Percentiles rank a stretch among this genome's conserved stretches.
phyloP scores from a whole-genome alignment of 2,113 vertebrate genomes.

The Gavialis gangeticus region DNA sequence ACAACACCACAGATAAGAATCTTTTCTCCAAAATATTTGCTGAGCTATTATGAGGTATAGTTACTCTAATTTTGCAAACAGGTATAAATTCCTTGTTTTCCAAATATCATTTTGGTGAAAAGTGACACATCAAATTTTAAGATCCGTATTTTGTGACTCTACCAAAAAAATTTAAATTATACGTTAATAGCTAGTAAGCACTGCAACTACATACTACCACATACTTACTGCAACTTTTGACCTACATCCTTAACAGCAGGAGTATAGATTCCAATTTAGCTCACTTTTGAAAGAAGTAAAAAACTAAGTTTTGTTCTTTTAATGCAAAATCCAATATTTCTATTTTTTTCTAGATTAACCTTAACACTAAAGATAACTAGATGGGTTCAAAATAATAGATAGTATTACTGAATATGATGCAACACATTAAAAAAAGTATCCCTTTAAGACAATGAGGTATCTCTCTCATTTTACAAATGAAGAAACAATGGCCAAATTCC shows the following conservation, averaged over 20 bases:
- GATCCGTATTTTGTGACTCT: neutral
- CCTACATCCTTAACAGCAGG: neutral
- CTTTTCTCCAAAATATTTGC: neutral
- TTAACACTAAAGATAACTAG: neutral
- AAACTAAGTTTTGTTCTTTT: neutral
- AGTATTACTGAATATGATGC: neutral
- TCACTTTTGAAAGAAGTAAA: neutral
- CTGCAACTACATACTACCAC: neutral
- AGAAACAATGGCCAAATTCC: neutral
- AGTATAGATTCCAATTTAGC: neutral
- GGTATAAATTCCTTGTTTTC: neutral
- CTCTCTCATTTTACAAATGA: neutral
- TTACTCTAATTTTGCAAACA: neutral
- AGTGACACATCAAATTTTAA: too few species aligned
- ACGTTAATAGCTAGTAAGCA: neutral
- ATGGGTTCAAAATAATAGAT: neutral
- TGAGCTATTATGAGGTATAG: neutral
- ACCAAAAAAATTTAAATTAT: neutral
- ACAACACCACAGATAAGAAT: accelerated
- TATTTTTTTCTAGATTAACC: neutral
- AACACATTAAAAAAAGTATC: neutral
- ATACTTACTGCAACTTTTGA: neutral
- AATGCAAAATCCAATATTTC: neutral
- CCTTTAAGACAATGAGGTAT: neutral
- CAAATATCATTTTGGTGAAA: too few species aligned